Evolutionary conservation across 2,797 vertebrate genomes (phyloP), one percentile per base, ranked within the genome.

Genomic region (Phataginus tetradactyla): DNA sequence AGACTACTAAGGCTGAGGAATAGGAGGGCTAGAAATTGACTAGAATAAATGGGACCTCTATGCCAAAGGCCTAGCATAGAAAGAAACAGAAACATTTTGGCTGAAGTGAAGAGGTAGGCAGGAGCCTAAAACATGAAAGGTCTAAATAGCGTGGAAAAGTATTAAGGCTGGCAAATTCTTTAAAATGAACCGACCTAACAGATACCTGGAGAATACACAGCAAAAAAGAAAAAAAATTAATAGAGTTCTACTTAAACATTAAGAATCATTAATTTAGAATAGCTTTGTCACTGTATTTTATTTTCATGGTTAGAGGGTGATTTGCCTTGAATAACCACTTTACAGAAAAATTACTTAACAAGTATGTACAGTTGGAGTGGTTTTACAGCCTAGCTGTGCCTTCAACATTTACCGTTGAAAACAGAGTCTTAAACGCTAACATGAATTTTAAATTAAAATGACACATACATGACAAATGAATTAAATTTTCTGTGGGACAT

Each of bases 401-500:
- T 55, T n/a, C 7, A 9, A 21, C 4, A 29, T 51, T 92, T 90
- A 49, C 57, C 90, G 4, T 39, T 91, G 11, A 90, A 96, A 94
- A 61, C 21, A 29, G n/a, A 61, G 3, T 3, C 85, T 96, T 71
- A 87, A 85, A 64, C 66, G 45, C 12, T 75, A 68, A 51, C 7
- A 25, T 59, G 1, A 86, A 91, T 71, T 90, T 90, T 92, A 90
- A 68, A 83, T 95, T 94, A 80, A 92, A 83, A 51, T 75, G 57
- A 37, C 57, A 55, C 2, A 17, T 15, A 17, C 4, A 39, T 68
- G 49, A 77, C 37, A 83, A 78, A 75, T 69, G n/a, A 63, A 95
- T 77, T 91, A 92, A 64, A 64, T 66, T 87, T 96, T 90, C 32
- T 49, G 18, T 83, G 45, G n/a, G 42, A 66, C 84, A 69, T 93